Percentiles rank a stretch among this genome's conserved stretches.
Evolutionary conservation across 30 jellyfish, hydroid and myxozoan genomes (phyloP).

Genomic region (Sanderia malayensis): DNA sequence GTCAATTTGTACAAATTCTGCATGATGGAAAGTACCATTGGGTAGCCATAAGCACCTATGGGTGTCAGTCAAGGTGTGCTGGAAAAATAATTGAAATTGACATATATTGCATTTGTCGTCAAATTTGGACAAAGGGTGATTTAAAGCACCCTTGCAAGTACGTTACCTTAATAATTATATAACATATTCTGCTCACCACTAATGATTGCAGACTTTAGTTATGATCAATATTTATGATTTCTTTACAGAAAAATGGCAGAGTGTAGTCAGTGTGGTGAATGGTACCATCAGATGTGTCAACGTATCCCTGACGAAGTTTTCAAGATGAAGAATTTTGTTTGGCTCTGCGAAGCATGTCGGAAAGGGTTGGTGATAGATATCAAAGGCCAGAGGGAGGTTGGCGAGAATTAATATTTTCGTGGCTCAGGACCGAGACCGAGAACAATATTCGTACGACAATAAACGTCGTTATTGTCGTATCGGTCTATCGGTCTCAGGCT

Average conservation of each 20-base stretch:
- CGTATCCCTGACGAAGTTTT: neutral
- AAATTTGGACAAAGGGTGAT: neutral
- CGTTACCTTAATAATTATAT: too few relatives aligned
- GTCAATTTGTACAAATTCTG: slow-evolving; percentile 14
- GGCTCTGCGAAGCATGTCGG: neutral
- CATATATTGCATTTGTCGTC: neutral
- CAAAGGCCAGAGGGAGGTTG: too few relatives aligned
- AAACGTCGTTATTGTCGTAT: too few relatives aligned
- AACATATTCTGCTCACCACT: too few relatives aligned
- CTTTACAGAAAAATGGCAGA: neutral
- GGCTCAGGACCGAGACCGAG: too few relatives aligned
- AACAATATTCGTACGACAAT: too few relatives aligned
- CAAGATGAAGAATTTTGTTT: neutral
- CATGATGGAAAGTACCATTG: slow-evolving; percentile 39
- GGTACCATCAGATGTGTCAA: neutral
- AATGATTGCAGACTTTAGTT: too few relatives aligned
- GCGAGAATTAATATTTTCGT: too few relatives aligned
- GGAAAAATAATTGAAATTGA: neutral
- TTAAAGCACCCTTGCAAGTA: neutral
- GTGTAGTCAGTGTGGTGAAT: neutral
- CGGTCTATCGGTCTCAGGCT: too few relatives aligned
- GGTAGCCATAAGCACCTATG: neutral
- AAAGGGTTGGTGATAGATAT: too few relatives aligned
- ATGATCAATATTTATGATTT: too few relatives aligned
- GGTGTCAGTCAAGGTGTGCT: neutral